Base-by-base conservation (phyloP, 2,888 invertebrate species). In the Diarsia dahlii region DNA sequence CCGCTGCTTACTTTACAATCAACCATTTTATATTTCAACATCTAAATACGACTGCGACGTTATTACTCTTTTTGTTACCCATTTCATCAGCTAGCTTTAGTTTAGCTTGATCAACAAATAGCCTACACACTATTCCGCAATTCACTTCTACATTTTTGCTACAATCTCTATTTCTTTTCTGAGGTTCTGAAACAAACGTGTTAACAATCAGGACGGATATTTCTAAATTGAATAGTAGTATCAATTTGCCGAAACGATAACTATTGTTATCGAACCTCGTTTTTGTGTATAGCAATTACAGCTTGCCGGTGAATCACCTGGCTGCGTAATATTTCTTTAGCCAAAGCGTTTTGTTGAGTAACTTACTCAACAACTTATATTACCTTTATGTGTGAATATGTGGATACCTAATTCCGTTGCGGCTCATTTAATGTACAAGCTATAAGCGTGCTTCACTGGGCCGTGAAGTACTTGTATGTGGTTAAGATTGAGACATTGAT, bases 401-500 rank as follows among this genome's bases (percentile, higher is more conserved):
- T 74, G 71, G 78, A 81, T 83, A 88, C 89, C 88, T 87, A 87
- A 92, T 89, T 91, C 83, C 84, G 92, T 90, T 86, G 84, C 91
- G 91, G 90, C 91, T 92, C 93, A 93, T 93, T 93, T 91, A 87
- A 78, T 90, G 86, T 86, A 87, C 85, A 88, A 87, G 89, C 88
- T 87, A 87, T 84, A 88, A 88, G 89, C 88, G 86, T 91, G 92
- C 89, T 88, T 88, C 92, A 91, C 73, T 92, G 89, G 85, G 82
- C 92, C 90, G 90, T 91, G 90, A 92, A 92, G 88, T 80, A 91
- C 90, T 86, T 88, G 84, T 87, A 80, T 88, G 88, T 90, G 86
- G 89, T 91, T 90, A 89, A 88, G 91, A 93, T 93, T 90, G 87
- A 92, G 92, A 92, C 92, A 91, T 92, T 91, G 91, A 92, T 91